phyloP scores from a whole-genome alignment of 1,140 invertebrate species.

The Bombus balteatus region DNA sequence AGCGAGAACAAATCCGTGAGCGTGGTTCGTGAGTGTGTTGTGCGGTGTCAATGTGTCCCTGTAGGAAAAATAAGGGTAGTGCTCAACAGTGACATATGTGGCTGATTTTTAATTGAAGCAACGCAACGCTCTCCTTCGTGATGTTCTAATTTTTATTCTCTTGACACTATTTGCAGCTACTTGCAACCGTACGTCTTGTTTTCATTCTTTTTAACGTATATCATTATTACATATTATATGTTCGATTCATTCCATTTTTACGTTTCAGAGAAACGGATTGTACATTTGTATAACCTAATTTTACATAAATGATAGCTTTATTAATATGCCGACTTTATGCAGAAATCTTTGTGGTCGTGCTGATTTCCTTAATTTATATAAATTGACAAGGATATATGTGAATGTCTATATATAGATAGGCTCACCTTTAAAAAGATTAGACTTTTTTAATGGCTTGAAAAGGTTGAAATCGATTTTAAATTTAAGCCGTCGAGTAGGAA shows the following conservation, averaged over 20 bases:
- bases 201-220: not conserved
- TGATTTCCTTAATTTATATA: not conserved
- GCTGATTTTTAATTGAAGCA: conserved; percentile 31
- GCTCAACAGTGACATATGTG: conserved; percentile 39
- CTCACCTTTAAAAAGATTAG: not conserved
- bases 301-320: not conserved
- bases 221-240: not conserved
- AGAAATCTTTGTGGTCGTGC: not conserved
- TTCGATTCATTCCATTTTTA: not conserved
- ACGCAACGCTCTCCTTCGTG: not conserved
- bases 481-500: not conserved
- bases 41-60: conserved; percentile 21
- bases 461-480: not conserved
- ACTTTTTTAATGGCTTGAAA: not conserved
- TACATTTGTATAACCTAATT: conserved; percentile 22
- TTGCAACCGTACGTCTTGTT: conserved; percentile 34
- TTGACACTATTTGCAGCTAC: not conserved
- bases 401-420: not conserved
- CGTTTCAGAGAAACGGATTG: not conserved
- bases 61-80: conserved; percentile 39
- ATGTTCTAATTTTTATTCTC: conserved; percentile 26
- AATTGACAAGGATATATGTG: not conserved
- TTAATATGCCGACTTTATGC: not conserved
- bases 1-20: conserved; percentile 8
- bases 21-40: not conserved